Evolutionary conservation across 2,797 vertebrate species (phyloP).

Genomic region (Tragopan temminckii): DNA sequence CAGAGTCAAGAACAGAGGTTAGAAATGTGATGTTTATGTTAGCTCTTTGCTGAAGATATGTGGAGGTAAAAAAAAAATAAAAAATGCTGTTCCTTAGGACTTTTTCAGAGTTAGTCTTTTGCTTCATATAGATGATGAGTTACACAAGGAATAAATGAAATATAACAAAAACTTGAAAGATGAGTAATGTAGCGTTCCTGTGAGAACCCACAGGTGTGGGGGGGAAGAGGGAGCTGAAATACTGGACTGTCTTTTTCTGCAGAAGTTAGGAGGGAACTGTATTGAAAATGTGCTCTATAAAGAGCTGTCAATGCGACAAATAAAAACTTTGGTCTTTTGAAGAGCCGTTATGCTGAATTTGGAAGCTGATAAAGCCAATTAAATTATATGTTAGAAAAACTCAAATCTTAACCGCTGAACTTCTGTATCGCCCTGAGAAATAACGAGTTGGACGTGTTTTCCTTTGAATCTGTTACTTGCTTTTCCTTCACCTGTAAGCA

Average conservation of each 20-base stretch:
- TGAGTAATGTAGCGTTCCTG: not conserved
- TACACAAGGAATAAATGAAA: not conserved
- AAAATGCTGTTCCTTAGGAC: not conserved
- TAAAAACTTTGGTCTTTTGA: not conserved
- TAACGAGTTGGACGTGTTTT: not conserved
- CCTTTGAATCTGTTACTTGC: not conserved
- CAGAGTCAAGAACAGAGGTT: not conserved
- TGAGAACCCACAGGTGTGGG: not conserved
- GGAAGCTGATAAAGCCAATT: not conserved
- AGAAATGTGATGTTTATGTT: not conserved
- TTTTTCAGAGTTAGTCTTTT: not conserved
- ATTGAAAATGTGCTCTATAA: not conserved
- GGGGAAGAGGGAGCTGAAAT: not conserved
- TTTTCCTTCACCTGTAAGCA: not conserved
- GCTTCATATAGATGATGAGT: not conserved
- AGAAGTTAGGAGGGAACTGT: not conserved
- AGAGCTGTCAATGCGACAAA: not conserved
- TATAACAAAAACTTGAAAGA: not conserved
- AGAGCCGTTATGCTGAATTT: not conserved
- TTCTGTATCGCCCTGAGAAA: not conserved
- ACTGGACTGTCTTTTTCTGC: not conserved
- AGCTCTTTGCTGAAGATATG: not conserved
- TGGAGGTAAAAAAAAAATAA: not conserved
- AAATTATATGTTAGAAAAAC: not conserved
- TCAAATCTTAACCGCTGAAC: not conserved